Evolutionary conservation across 2,113 vertebrate genomes (phyloP).

Genomic region (Poeciliopsis retropinna): DNA sequence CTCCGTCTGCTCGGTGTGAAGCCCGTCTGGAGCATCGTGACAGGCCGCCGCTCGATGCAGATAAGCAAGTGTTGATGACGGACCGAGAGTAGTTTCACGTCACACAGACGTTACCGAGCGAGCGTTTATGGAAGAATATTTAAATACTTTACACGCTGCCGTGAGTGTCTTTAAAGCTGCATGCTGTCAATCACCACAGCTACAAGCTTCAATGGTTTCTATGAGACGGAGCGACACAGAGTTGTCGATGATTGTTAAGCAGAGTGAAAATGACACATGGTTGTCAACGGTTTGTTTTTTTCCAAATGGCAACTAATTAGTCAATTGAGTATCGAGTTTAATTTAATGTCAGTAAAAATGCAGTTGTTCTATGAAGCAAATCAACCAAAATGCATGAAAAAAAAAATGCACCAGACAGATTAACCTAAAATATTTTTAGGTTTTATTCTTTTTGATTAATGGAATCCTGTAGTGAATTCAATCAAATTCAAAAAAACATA

Average conservation of each 20-base stretch:
- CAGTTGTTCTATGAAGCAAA: too few relatives aligned
- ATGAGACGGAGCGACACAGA: neutral
- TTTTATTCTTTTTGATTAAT: neutral
- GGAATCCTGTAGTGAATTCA: neutral
- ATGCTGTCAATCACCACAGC: neutral
- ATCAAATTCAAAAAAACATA: too few relatives aligned
- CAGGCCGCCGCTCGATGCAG: neutral
- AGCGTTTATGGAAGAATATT: too few relatives aligned
- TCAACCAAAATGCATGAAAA: neutral
- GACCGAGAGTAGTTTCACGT: neutral
- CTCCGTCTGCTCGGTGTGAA: neutral
- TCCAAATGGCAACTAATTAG: neutral
- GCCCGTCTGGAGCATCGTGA: conserved; percentile 2
- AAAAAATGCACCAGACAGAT: neutral
- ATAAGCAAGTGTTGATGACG: neutral
- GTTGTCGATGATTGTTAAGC: neutral
- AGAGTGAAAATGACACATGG: neutral
- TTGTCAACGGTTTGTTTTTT: neutral
- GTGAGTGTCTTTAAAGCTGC: too few relatives aligned
- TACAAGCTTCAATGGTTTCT: too few relatives aligned
- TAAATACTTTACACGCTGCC: too few relatives aligned
- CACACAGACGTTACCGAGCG: neutral
- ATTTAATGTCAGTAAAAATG: too few relatives aligned
- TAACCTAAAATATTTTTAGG: too few relatives aligned
- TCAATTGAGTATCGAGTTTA: too few relatives aligned